Percentiles rank a stretch among this genome's conserved stretches.
Conservation (phyloP, 2,113 vertebrate species). For the Salminus brasiliensis region DNA sequence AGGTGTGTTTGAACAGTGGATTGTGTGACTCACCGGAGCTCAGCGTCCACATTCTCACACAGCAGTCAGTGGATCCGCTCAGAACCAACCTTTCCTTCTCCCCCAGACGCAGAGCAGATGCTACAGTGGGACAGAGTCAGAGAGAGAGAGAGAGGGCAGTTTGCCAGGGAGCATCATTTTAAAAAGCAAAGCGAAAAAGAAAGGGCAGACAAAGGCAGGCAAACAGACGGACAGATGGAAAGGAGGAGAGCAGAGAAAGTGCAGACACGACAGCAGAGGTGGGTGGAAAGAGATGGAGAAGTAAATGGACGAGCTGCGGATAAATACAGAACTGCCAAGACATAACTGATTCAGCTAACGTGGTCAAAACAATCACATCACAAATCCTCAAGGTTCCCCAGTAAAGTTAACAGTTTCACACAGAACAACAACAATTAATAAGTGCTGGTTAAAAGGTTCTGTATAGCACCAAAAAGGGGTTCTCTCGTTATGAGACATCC, state of each 20-base stretch:
- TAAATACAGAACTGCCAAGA: conserved; percentile 25
- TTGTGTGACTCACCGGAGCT: conserved; percentile 68
- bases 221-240: conserved; percentile 41
- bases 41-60: conserved; percentile 79
- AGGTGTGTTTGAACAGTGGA: conserved; percentile 24
- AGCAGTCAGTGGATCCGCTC: conserved; percentile 79
- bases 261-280: conserved; percentile 57
- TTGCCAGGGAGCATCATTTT: conserved; percentile 24
- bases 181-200: background rate
- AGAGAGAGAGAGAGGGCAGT: conserved; percentile 29
- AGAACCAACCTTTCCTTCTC: conserved; percentile 77
- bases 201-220: conserved; percentile 12
- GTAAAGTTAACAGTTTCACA: no score
- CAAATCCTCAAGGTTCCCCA: no score
- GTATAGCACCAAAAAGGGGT: no score
- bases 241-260: conserved; percentile 48
- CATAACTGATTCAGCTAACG: background rate
- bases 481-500: no score
- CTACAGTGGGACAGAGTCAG: conserved; percentile 53
- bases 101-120: conserved; percentile 67
- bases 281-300: conserved; percentile 32
- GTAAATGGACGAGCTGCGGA: conserved; percentile 1
- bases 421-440: no score
- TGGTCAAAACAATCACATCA: background rate
- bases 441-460: no score